Percentiles rank a stretch among this genome's conserved stretches.
Evolutionary conservation across 2,797 vertebrate genomes (phyloP).

Genomic region (Sebastes taczanowskii): DNA sequence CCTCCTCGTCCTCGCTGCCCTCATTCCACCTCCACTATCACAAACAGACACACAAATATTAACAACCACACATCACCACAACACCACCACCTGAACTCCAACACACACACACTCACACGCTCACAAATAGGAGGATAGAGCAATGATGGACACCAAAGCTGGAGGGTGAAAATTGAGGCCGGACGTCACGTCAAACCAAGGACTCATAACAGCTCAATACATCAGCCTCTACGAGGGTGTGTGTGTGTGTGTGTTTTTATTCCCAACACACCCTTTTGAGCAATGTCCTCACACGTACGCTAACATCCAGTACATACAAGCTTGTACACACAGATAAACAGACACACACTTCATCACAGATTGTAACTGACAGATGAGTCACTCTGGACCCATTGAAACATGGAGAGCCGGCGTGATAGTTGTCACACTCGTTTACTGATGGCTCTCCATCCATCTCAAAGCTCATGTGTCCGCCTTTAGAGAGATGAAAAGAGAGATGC

Average conservation of each 20-base stretch:
- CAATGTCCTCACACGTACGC: not conserved
- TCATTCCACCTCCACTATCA: constrained; percentile 50
- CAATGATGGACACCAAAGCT: constrained; percentile 56
- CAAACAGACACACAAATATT: constrained; percentile 48
- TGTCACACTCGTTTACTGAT: constrained; percentile 56
- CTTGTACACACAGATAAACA: constrained; percentile 5
- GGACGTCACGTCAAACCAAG: constrained; percentile 57
- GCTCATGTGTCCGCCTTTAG: constrained; percentile 16
- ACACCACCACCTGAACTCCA: not conserved
- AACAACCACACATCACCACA: constrained; percentile 1
- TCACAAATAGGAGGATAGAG: constrained; percentile 34
- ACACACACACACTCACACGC: constrained; percentile 29
- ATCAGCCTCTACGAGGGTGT: constrained; percentile 9
- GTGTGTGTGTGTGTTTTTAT: constrained; percentile 11
- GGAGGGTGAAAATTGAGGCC: constrained; percentile 71
- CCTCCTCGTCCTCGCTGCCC: constrained; percentile 13
- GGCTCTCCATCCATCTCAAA: constrained; percentile 42
- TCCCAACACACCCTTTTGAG: constrained; percentile 22
- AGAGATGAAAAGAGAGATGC: constrained; percentile 31
- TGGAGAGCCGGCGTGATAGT: constrained; percentile 10
- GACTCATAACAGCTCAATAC: constrained; percentile 52
- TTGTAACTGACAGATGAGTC: constrained; percentile 51
- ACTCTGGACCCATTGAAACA: constrained; percentile 27
- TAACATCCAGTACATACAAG: not conserved
- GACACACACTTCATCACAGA: constrained; percentile 24